phyloP scores from a whole-genome alignment of 2,888 invertebrate genomes.

The Agrochola circellaris region DNA sequence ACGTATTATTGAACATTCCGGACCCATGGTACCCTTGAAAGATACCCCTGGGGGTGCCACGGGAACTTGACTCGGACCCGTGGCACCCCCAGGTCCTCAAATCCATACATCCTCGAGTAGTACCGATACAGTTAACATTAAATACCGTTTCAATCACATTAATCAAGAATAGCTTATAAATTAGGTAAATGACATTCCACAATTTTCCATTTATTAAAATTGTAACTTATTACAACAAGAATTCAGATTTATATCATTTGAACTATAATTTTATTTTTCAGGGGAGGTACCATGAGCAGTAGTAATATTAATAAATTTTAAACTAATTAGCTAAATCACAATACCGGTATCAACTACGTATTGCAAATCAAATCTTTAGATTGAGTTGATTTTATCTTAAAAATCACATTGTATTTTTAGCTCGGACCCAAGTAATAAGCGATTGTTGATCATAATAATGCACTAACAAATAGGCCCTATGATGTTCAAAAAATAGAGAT shows the following conservation, averaged over 20 bases:
- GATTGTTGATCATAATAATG: background rate
- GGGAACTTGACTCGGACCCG: no score
- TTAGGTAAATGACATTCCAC: constrained; percentile 30
- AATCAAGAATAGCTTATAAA: constrained; percentile 34
- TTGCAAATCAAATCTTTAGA: constrained; percentile 87
- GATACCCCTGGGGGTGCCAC: no score
- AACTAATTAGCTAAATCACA: constrained; percentile 78
- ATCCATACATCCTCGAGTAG: background rate
- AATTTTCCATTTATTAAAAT: constrained; percentile 25
- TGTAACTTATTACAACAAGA: constrained; percentile 37
- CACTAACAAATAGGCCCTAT: background rate
- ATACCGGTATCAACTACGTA: constrained; percentile 72
- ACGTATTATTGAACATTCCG: no score
- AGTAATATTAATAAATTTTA: constrained; percentile 78
- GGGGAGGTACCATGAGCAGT: constrained; percentile 54
- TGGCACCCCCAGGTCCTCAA: no score
- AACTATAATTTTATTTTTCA: constrained; percentile 54
- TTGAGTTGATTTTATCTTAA: constrained; percentile 85
- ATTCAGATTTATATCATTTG: constrained; percentile 35
- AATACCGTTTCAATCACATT: constrained; percentile 2
- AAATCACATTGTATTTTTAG: constrained; percentile 83
- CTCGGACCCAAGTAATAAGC: constrained; percentile 70
- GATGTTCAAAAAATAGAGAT: background rate
- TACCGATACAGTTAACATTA: constrained; percentile 16
- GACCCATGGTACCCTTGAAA: no score